phyloP scores from a whole-genome alignment of 2,797 vertebrate species.

The Paguma larvata region DNA sequence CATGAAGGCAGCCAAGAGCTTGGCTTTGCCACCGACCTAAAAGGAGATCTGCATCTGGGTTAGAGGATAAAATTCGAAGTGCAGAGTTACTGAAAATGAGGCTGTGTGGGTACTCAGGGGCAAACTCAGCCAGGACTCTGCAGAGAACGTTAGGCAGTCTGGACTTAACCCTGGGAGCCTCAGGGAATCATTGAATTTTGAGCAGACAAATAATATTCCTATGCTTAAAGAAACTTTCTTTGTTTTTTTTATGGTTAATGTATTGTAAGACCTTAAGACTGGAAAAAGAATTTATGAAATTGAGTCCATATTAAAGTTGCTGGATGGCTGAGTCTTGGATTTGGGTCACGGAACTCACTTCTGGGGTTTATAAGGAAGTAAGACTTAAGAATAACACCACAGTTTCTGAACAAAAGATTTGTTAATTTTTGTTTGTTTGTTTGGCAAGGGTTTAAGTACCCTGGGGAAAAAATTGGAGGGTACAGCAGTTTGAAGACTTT shows the following conservation, averaged over 20 bases:
- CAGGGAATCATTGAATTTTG: neutral
- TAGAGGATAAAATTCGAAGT: neutral
- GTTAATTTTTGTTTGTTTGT: neutral
- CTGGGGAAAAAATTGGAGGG: neutral
- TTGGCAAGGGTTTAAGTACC: neutral
- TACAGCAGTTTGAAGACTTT: neutral
- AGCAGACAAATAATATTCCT: neutral
- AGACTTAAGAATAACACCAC: neutral
- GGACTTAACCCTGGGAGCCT: neutral
- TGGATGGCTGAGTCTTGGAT: neutral
- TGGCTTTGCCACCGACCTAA: neutral
- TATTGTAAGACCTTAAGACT: neutral
- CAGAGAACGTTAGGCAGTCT: neutral
- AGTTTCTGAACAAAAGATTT: neutral
- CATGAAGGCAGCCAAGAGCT: neutral
- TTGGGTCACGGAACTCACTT: neutral
- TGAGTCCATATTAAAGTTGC: neutral
- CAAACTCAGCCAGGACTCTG: neutral
- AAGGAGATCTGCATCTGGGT: neutral
- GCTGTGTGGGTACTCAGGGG: fast-evolving
- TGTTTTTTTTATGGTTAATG: neutral
- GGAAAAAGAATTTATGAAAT: neutral
- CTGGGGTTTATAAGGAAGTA: neutral
- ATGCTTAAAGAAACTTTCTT: neutral
- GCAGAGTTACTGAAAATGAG: neutral